Evolutionary conservation across 2,888 invertebrate genomes (phyloP).

Genomic region (Gisinianus flammeolus): DNA sequence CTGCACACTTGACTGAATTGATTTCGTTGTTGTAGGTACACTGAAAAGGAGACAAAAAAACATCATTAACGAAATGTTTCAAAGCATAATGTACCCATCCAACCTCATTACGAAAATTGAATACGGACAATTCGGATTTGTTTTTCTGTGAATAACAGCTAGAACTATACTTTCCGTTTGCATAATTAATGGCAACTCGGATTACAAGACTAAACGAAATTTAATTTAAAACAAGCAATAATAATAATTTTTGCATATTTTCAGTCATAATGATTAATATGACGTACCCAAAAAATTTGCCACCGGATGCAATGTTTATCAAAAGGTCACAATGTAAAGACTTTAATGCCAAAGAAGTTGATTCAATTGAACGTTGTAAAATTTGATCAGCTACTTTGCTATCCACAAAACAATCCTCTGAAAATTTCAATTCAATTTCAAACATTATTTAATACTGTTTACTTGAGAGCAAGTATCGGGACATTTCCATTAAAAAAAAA

Average conservation of each 20-base stretch:
- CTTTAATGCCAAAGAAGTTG: background rate
- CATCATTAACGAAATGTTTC: background rate
- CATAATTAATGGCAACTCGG: no score
- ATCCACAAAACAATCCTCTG: background rate
- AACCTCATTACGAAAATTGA: no score
- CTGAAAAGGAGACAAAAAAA: conserved; percentile 2
- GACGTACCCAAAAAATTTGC: conserved; percentile 24
- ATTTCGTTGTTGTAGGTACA: background rate
- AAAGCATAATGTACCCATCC: no score
- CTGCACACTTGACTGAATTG: conserved; percentile 18
- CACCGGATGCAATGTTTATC: conserved; percentile 10
- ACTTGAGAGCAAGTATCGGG: background rate
- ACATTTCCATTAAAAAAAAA: background rate
- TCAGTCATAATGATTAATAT: no score
- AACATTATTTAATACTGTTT: no score
- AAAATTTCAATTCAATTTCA: background rate
- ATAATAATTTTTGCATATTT: background rate
- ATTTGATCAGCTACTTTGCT: background rate
- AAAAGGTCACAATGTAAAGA: conserved; percentile 22
- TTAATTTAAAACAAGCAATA: background rate
- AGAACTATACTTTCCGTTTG: background rate
- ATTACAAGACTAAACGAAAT: no score
- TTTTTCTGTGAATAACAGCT: background rate
- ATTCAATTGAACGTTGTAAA: background rate
- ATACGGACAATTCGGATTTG: no score